A percentile compares a stretch with the other conserved stretches of the same genome.
phyloP scores from a whole-genome alignment of 2,113 vertebrate genomes.

The Salvelinus fontinalis region DNA sequence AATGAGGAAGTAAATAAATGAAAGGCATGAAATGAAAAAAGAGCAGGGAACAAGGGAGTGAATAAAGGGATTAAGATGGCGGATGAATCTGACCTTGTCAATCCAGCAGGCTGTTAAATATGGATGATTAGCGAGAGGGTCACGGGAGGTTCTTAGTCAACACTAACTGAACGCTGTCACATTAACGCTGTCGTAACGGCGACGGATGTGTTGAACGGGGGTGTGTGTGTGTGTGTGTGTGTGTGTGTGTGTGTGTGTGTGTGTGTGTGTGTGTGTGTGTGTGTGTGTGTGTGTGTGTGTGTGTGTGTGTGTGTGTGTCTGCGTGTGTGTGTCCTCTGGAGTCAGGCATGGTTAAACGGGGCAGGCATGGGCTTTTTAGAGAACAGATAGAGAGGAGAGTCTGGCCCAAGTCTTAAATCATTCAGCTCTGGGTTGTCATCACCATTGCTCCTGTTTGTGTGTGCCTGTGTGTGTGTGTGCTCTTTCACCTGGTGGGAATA shows the following conservation, averaged over 20 bases:
- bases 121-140: conserved; percentile 28
- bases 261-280: not conserved
- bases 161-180: not conserved
- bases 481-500: conserved; percentile 2
- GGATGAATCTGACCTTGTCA: conserved; percentile 43
- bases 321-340: not conserved
- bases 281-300: not conserved
- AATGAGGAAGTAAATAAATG: not conserved
- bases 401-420: conserved; percentile 32
- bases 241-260: no score
- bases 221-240: not conserved
- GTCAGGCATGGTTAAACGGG: not conserved
- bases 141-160: conserved; percentile 5
- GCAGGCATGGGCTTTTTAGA: not conserved
- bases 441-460: conserved; percentile 9
- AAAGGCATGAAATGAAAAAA: not conserved
- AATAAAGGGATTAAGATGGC: not conserved
- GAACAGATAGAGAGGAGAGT: conserved; percentile 10
- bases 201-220: no score
- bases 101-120: conserved; percentile 43
- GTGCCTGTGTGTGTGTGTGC: conserved; percentile 1
- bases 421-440: not conserved
- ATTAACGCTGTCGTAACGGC: not conserved
- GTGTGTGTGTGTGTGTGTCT: not conserved
- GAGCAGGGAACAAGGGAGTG: conserved; percentile 11